phyloP scores from a whole-genome alignment of 1,140 invertebrate species.

The Saccostrea cuccullata region DNA sequence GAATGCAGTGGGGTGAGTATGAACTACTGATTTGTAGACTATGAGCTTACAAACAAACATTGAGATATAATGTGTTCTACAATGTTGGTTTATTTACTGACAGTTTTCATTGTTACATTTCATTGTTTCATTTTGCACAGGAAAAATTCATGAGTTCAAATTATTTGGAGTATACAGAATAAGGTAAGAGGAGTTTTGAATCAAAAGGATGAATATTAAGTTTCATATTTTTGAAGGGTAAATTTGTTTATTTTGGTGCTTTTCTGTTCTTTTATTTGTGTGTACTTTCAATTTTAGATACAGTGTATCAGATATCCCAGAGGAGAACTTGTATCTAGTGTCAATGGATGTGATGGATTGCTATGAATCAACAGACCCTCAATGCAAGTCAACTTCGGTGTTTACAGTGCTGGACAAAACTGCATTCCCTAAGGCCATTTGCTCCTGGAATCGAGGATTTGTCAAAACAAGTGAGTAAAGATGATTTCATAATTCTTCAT shows the following conservation, averaged over 20 bases:
- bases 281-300: not conserved
- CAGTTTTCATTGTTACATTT: not conserved
- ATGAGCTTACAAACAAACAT: no score
- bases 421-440: constrained; percentile 24
- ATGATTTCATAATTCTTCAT: not conserved
- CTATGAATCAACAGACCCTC: constrained; percentile 40
- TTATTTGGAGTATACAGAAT: constrained; percentile 35
- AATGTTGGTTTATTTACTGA: no score
- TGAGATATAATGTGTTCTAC: no score
- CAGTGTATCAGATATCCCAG: not conserved
- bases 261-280: no score
- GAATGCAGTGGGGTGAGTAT: constrained; percentile 45
- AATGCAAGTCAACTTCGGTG: not conserved
- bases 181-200: not conserved
- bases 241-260: no score
- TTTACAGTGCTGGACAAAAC: constrained; percentile 40
- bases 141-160: not conserved
- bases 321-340: constrained; percentile 45
- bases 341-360: constrained; percentile 52
- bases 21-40: no score
- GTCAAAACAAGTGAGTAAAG: not conserved
- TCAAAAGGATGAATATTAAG: no score
- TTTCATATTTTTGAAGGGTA: no score
- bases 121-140: not conserved
- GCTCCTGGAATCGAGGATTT: constrained; percentile 24